A percentile compares a stretch with the other conserved stretches of the same genome.
These are phyloP conservation scores for Entomobrya multifasciata DNA, from an alignment of 2,888 invertebrate genomes.

Conservation along the genomic window DNA sequence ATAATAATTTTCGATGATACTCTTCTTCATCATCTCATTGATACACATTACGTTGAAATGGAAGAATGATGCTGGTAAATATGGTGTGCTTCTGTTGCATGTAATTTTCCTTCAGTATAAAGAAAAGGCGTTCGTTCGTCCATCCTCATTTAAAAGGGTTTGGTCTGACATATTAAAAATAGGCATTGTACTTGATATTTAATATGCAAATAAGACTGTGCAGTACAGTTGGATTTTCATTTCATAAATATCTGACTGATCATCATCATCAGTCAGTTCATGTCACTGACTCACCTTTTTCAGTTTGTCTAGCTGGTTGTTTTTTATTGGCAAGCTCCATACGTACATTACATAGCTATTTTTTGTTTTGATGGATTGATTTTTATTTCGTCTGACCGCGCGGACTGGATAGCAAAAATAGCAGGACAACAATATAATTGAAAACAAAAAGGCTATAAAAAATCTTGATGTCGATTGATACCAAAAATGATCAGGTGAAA, in stretches of 20 bases:
- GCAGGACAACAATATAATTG: no score
- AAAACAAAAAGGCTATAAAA: no score
- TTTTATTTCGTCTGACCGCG: background rate
- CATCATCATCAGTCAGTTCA: conserved; percentile 12
- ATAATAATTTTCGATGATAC: background rate
- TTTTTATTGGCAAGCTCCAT: no score
- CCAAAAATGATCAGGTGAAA: background rate
- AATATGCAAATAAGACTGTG: background rate
- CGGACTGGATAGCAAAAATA: background rate
- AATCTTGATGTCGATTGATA: background rate
- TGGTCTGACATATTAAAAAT: conserved; percentile 17
- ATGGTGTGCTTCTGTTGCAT: no score
- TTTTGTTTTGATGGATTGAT: conserved; percentile 56
- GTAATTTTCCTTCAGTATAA: no score
- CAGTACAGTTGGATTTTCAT: no score
- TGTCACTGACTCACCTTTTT: conserved; percentile 62
- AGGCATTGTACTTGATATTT: background rate
- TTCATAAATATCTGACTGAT: no score
- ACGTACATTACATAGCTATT: no score
- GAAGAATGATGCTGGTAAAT: background rate
- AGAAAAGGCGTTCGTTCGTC: no score
- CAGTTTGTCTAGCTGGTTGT: conserved; percentile 33
- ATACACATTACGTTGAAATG: conserved; percentile 4
- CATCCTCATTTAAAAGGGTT: background rate
- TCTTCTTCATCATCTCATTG: background rate